Percentiles rank a stretch among this genome's conserved stretches.
Evolutionary conservation across 2,888 invertebrate species (phyloP).

Genomic region (Drosophila mimetica): DNA sequence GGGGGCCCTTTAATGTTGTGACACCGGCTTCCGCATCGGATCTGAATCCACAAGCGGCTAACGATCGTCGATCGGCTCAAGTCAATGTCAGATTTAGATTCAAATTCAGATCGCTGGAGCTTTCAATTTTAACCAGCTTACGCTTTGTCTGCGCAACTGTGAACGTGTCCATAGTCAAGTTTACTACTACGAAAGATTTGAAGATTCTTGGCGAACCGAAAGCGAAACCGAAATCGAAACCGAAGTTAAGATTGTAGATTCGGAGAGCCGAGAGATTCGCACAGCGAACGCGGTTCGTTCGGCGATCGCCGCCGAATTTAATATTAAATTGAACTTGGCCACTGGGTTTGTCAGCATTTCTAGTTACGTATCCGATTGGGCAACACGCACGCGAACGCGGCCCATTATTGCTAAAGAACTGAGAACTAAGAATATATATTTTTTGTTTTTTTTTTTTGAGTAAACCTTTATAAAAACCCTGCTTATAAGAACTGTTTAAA

Average conservation of each 20-base stretch:
- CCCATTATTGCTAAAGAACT: too few relatives aligned
- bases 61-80: slow-evolving; percentile 42
- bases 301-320: slow-evolving; percentile 56
- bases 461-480: too few relatives aligned
- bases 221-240: not conserved
- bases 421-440: too few relatives aligned
- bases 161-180: slow-evolving; percentile 71
- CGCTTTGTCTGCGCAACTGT: slow-evolving; percentile 20
- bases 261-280: slow-evolving; percentile 8
- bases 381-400: slow-evolving; percentile 71
- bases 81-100: slow-evolving; percentile 60
- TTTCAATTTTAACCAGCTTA: slow-evolving; percentile 56
- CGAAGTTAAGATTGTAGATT: not conserved
- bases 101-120: slow-evolving; percentile 41
- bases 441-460: too few relatives aligned
- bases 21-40: slow-evolving; percentile 44
- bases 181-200: slow-evolving; percentile 34
- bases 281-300: slow-evolving; percentile 3
- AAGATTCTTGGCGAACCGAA: slow-evolving; percentile 48
- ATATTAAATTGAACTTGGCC: slow-evolving; percentile 81
- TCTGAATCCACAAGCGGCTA: slow-evolving; percentile 4
- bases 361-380: slow-evolving; percentile 73
- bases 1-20: slow-evolving; percentile 1
- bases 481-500: too few relatives aligned
- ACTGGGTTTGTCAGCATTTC: slow-evolving; percentile 71